These are phyloP conservation scores for Platyscapa corneri DNA, from an alignment of 1,140 invertebrate species.

Conservation along the genomic window DNA sequence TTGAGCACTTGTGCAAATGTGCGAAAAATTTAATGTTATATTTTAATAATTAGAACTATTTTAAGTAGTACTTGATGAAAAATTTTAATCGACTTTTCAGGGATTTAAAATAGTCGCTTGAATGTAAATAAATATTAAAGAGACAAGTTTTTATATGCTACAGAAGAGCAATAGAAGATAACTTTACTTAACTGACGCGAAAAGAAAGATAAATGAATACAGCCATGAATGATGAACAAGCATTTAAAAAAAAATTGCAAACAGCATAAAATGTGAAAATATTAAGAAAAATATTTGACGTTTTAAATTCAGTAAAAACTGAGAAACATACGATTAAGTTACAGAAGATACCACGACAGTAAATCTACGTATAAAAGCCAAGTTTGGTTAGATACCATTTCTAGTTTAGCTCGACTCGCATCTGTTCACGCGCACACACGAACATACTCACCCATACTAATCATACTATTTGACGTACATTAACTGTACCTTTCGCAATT, in stretches of 20 bases:
- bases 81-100: not conserved
- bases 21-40: too few relatives aligned
- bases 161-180: not conserved
- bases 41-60: too few relatives aligned
- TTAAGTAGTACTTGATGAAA: too few relatives aligned
- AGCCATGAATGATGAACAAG: not conserved
- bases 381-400: not conserved
- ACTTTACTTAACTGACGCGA: not conserved
- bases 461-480: too few relatives aligned
- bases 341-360: not conserved
- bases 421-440: too few relatives aligned
- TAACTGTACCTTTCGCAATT: too few relatives aligned
- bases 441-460: too few relatives aligned
- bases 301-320: not conserved
- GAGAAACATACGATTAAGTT: conserved; percentile 1
- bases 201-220: conserved; percentile 20
- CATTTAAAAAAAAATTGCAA: not conserved
- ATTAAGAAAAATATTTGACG: not conserved
- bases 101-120: not conserved
- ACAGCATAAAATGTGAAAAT: not conserved
- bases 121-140: not conserved
- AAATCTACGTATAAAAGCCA: not conserved
- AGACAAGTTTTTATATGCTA: not conserved
- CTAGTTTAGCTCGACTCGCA: too few relatives aligned
- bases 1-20: too few relatives aligned